Evolutionary conservation across 2,113 vertebrate species (phyloP).

Genomic region (Ageneiosus marmoratus): DNA sequence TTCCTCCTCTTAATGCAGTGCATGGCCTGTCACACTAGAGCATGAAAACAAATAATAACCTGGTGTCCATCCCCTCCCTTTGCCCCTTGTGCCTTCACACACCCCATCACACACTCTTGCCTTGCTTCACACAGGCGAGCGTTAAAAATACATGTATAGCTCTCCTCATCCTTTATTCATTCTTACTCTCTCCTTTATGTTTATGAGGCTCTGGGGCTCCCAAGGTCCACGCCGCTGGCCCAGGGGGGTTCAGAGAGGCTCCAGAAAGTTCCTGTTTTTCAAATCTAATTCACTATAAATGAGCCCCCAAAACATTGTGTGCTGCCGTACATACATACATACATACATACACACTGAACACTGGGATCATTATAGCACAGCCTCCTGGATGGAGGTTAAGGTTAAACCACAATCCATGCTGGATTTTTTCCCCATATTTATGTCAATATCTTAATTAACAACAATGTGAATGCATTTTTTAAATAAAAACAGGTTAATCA

Average conservation of each 20-base stretch:
- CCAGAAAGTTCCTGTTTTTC: constrained; percentile 69
- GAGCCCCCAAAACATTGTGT: constrained; percentile 52
- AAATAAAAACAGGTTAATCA: no score
- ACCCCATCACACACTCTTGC: constrained; percentile 55
- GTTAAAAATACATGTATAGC: constrained; percentile 83
- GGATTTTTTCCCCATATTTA: neutral
- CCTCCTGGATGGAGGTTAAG: constrained; percentile 12
- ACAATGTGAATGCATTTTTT: neutral
- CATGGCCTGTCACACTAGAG: constrained; percentile 40
- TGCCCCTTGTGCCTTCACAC: constrained; percentile 45
- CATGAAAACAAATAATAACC: constrained; percentile 52
- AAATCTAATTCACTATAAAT: constrained; percentile 69
- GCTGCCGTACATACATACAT: constrained; percentile 52
- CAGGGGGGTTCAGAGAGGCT: constrained; percentile 60
- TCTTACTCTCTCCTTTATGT: constrained; percentile 75
- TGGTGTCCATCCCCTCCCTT: constrained; percentile 40
- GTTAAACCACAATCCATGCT: neutral
- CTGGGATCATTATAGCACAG: constrained; percentile 30
- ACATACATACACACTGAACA: constrained; percentile 49
- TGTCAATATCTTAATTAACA: neutral
- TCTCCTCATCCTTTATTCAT: constrained; percentile 80
- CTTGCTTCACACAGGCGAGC: constrained; percentile 73
- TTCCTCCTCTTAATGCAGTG: constrained; percentile 33
- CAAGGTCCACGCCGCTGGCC: constrained; percentile 64
- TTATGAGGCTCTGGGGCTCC: constrained; percentile 72